Evolutionary conservation across 2,113 vertebrate species (phyloP), one percentile per base, ranked within the genome.

Genomic region (Rhombomys opimus): DNA sequence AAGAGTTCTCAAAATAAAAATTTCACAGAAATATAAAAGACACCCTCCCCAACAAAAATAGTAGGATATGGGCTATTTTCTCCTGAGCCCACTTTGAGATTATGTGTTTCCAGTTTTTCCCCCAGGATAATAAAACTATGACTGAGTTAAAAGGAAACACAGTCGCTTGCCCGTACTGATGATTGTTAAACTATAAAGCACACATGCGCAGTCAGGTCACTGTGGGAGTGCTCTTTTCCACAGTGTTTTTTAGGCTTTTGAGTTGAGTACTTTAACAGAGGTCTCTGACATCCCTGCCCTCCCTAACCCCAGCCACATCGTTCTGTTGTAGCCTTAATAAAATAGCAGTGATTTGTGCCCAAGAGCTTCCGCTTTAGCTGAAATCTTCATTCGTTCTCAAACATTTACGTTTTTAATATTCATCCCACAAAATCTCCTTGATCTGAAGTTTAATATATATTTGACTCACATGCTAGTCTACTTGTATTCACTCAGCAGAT

Each of bases 61-160:
- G 38, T 38, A 89, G 2, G 0, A 11, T 86, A 25, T 93, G 91
- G 27, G 6, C 15, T 73, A 57, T 92, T 95, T 95, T 97, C 50
- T 87, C 41, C 59, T 90, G n/a, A 70, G 70, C 25, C 30, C 13
- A 67, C 86, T 89, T 89, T n/a, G 38, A 65, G 6, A 86, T 93
- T 95, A 81, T 94, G 23, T 94, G 76, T 70, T 73, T 52, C 8
- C 91, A 52, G 46, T 86, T 72, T 67, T 67, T 73, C 41, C 77
- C 27, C 27, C 65, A 32, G 18, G 73, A 70, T 67, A 96, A 61
- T 38, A 65, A 78, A 94, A 85, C 63, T 65, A 4, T 90, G 54
- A 50, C 80, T 90, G 52, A 68, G 78, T 63, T 84, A 81, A 77
- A 96, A 85, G 5, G 86, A 90, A 95, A 92, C 35, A 82, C 35